Percentiles rank a stretch among this genome's conserved stretches.
These are phyloP conservation scores for Odontesthes bonariensis DNA, from an alignment of 2,113 vertebrate species.

Conservation along the genomic window DNA sequence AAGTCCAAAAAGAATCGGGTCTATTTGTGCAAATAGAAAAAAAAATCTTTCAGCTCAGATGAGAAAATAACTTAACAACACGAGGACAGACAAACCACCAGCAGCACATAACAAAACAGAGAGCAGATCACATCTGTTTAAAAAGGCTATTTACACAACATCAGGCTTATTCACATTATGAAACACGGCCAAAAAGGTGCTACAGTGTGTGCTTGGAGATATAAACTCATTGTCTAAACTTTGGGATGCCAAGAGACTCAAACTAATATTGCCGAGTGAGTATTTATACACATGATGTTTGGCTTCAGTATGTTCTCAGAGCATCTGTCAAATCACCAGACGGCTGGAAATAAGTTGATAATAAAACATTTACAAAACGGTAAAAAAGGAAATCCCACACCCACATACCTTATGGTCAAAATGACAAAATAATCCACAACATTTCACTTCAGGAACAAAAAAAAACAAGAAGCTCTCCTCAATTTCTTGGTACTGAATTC, in stretches of 20 bases:
- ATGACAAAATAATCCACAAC: constrained; percentile 37
- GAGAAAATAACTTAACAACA: constrained; percentile 47
- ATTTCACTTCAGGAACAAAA: constrained; percentile 6
- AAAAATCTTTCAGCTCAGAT: constrained; percentile 41
- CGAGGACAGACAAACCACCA: constrained; percentile 21
- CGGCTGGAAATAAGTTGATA: neutral
- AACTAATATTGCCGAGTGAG: neutral
- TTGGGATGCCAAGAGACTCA: neutral
- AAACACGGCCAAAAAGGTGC: constrained; percentile 63
- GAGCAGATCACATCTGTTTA: constrained; percentile 50
- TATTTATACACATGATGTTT: neutral
- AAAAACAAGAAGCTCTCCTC: neutral
- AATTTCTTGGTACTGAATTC: neutral
- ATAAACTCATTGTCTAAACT: constrained; percentile 15
- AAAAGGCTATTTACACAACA: constrained; percentile 74
- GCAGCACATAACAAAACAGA: constrained; percentile 37
- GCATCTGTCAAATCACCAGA: neutral
- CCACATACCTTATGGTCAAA: constrained; percentile 14
- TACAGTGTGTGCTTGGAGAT: constrained; percentile 19
- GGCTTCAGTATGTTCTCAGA: neutral
- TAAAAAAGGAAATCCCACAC: constrained; percentile 11
- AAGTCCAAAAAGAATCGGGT: constrained; percentile 18
- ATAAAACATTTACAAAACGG: constrained; percentile 36
- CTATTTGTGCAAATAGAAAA: constrained; percentile 61
- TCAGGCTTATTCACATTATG: constrained; percentile 66